These are phyloP conservation scores for Ochotona curzoniae DNA, from an alignment of 2,113 vertebrate genomes.

Conservation along the genomic window DNA sequence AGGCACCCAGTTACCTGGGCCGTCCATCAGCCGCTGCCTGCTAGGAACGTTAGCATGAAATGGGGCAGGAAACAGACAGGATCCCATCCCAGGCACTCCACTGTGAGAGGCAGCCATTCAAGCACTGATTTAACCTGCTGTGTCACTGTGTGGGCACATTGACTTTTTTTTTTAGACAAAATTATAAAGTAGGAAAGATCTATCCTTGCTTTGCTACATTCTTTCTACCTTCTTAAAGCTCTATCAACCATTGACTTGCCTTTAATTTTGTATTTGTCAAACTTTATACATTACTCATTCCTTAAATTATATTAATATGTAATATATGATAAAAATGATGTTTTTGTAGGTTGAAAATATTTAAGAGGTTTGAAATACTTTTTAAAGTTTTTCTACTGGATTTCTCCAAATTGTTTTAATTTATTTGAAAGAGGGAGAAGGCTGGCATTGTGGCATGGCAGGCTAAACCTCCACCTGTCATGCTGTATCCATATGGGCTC, in stretches of 20 bases:
- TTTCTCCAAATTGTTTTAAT: not conserved
- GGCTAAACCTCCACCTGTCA: too few species aligned
- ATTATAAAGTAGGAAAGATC: not conserved
- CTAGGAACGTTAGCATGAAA: too few species aligned
- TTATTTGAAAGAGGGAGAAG: too few species aligned
- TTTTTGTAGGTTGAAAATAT: conserved; percentile 34
- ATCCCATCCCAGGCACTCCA: too few species aligned
- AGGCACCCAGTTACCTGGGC: too few species aligned
- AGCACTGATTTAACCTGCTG: too few species aligned
- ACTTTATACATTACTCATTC: not conserved
- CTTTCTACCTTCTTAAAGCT: conserved; percentile 13
- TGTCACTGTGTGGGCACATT: too few species aligned
- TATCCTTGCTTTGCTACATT: conserved; percentile 8
- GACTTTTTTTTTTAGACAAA: not conserved
- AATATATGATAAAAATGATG: not conserved
- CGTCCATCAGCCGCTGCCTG: too few species aligned
- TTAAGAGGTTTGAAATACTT: conserved; percentile 15
- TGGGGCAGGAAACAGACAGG: too few species aligned
- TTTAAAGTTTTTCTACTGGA: not conserved
- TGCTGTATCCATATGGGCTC: too few species aligned
- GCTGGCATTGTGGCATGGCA: too few species aligned
- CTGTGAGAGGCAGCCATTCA: too few species aligned
- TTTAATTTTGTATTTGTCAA: conserved; percentile 49
- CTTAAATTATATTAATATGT: conserved; percentile 35
- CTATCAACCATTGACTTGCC: conserved; percentile 52